These are phyloP conservation scores for Lingula anatina DNA, from an alignment of 2,888 invertebrate species.

Conservation along the genomic window DNA sequence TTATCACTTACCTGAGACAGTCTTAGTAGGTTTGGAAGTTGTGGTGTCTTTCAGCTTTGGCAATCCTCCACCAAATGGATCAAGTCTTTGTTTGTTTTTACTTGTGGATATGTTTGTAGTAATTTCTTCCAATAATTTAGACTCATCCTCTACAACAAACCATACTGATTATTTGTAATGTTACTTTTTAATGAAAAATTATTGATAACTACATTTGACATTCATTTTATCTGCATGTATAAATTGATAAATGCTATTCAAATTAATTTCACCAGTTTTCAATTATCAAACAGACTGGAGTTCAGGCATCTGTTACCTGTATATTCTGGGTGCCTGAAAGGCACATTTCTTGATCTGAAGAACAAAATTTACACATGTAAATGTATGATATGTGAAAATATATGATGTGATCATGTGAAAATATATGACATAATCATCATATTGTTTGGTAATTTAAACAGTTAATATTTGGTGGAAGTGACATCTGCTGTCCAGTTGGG, in stretches of 20 bases:
- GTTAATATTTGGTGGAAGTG: no score
- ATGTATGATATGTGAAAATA: neutral
- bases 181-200: neutral
- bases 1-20: no score
- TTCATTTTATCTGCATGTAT: neutral
- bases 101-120: slow-evolving; percentile 35
- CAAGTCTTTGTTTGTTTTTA: slow-evolving; percentile 17
- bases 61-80: slow-evolving; percentile 25
- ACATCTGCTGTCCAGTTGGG: no score
- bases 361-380: neutral
- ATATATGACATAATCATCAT: no score
- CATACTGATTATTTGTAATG: neutral
- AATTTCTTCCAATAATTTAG: slow-evolving; percentile 37
- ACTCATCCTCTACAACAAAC: slow-evolving; percentile 29
- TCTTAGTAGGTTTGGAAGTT: no score
- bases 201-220: neutral
- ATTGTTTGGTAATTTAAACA: no score
- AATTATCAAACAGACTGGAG: neutral
- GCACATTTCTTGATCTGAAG: slow-evolving; percentile 14
- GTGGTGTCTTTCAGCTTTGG: slow-evolving; percentile 19
- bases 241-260: neutral
- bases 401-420: no score
- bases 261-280: neutral
- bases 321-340: slow-evolving; percentile 30
- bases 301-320: slow-evolving; percentile 13